Evolutionary conservation across 2,888 invertebrate species (phyloP).

Genomic region (Mamestra brassicae): DNA sequence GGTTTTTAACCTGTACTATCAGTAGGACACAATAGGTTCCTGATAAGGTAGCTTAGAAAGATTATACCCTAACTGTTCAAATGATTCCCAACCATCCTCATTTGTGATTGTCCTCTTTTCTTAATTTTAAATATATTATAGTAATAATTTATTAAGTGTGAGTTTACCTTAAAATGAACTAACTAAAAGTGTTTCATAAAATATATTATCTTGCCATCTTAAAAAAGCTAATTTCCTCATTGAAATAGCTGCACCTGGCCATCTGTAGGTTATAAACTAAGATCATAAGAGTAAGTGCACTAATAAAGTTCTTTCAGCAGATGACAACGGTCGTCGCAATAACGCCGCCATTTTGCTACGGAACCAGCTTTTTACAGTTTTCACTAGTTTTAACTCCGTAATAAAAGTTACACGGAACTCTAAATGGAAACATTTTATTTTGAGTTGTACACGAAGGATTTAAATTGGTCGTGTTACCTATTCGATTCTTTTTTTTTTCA

Average conservation of each 20-base stretch:
- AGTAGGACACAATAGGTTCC: neutral
- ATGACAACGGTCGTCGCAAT: conserved; percentile 58
- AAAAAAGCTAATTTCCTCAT: conserved; percentile 50
- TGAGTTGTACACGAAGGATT: conserved; percentile 44
- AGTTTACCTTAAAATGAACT: neutral
- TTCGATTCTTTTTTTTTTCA: conserved; percentile 20
- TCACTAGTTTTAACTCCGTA: conserved; percentile 41
- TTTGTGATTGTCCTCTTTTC: neutral
- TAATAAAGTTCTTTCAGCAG: conserved; percentile 57
- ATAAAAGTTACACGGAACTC: conserved; percentile 53
- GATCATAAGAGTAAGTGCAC: conserved; percentile 61
- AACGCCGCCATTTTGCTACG: conserved; percentile 53
- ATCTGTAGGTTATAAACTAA: conserved; percentile 58
- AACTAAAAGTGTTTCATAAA: neutral
- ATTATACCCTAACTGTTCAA: too few relatives aligned
- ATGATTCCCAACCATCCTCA: neutral
- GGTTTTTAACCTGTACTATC: too few relatives aligned
- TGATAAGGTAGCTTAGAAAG: neutral
- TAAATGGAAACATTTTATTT: conserved; percentile 57
- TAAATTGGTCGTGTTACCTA: conserved; percentile 35
- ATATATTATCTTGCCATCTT: neutral
- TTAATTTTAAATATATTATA: too few relatives aligned
- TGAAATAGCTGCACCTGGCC: conserved; percentile 48
- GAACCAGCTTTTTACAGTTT: conserved; percentile 58
- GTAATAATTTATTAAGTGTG: too few relatives aligned